Base-by-base conservation (phyloP, 2,113 vertebrate genomes). In the Anarhynchus alexandrinus region DNA sequence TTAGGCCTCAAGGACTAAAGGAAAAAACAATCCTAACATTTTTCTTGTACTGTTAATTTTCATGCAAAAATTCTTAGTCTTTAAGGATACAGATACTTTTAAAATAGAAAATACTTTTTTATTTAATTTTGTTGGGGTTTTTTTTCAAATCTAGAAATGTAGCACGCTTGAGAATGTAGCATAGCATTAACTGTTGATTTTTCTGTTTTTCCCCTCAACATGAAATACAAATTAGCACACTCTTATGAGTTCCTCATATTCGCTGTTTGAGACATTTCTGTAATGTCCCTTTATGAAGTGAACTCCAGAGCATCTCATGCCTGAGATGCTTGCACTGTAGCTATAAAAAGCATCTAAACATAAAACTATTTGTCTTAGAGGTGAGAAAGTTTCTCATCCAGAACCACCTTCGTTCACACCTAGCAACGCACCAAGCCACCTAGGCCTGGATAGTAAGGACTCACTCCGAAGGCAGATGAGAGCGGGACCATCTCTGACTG, bases 401-500 rank as follows among this genome's bases (percentile, higher is more conserved):
- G 25, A 80, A 27, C 49, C 13, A 72, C n/a, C 20, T 52, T 86
- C 21, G 10, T 81, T 93, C 45, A 14, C 36, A 1, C 0, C 30
- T 65, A 40, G 67, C 26, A 34, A 34, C 0, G 0, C 14, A 54
- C 7, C 8, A n/a, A 65, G n/a, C 8, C 27, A 49, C 18, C 27
- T 30, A 10, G 30, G 11, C 19, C n/a, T 86, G 11, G 16, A 9
- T 15, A 30, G 15, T 21, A 64, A 42, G 47, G n/a, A 38, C 19
- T n/a, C 3, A 4, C 12, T 78, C 66, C 66, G 32, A 74, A 71
- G 51, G 36, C 17, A 64, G n/a, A 26, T 27, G 64, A 71, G 16
- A 65, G 23, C 22, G 38, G 51, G 30, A 15, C 12, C 5, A 8
- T 71, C 47, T 51, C 32, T 55, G 25, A 36, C 21, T 64, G 4